Evolutionary conservation across 1,140 invertebrate genomes (phyloP).

Genomic region (Orius laevigatus): DNA sequence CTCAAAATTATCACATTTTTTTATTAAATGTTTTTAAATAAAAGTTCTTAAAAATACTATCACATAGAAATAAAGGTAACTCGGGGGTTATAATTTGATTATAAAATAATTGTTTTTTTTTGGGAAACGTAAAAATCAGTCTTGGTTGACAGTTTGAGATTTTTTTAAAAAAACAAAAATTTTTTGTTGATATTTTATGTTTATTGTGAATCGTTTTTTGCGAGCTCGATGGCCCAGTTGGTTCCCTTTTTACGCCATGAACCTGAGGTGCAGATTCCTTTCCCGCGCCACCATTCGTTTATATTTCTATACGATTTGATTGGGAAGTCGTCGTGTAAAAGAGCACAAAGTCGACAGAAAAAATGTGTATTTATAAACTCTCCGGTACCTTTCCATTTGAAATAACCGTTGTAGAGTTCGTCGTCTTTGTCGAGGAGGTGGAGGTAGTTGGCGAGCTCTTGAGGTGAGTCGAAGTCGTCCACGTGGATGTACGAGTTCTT

Average conservation of each 20-base stretch:
- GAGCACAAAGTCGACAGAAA: slow-evolving; percentile 71
- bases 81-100: too few species aligned
- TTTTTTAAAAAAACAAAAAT: too few species aligned
- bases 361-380: slow-evolving; percentile 91
- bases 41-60: too few species aligned
- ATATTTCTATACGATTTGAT: slow-evolving; percentile 59
- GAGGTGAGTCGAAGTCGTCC: slow-evolving; percentile 77
- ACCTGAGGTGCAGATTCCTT: slow-evolving; percentile 42
- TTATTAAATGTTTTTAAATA: too few species aligned
- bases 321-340: slow-evolving; percentile 59
- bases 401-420: slow-evolving; percentile 81
- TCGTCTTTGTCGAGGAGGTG: slow-evolving; percentile 68
- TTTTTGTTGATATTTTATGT: neutral
- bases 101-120: too few species aligned
- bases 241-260: slow-evolving; percentile 17
- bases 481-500: slow-evolving; percentile 84
- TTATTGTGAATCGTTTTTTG: neutral
- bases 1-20: too few species aligned
- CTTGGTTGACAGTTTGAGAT: too few species aligned
- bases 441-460: slow-evolving; percentile 73
- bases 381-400: slow-evolving; percentile 76
- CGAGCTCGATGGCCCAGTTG: slow-evolving; percentile 11
- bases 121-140: too few species aligned
- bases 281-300: slow-evolving; percentile 73
- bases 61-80: too few species aligned